Percentiles rank a stretch among this genome's conserved stretches.
These are phyloP conservation scores for Synergus gifuensis DNA, from an alignment of 2,888 invertebrate species.

Conservation along the genomic window DNA sequence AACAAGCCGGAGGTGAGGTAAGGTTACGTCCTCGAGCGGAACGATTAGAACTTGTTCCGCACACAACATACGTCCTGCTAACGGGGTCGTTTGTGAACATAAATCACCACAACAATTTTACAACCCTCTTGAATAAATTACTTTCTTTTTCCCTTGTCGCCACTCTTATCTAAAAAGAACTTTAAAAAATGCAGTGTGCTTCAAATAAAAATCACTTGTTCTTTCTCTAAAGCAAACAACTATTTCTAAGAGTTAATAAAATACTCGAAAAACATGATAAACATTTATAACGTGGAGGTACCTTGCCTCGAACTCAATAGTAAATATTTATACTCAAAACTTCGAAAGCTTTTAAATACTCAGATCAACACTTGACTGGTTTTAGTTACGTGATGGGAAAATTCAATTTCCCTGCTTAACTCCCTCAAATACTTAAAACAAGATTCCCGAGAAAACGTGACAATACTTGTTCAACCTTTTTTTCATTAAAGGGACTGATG, in stretches of 20 bases:
- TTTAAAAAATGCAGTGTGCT: background rate
- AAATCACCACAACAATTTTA: conserved; percentile 40
- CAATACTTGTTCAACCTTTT: background rate
- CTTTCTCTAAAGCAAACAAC: background rate
- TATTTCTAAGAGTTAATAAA: background rate
- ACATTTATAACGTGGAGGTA: conserved; percentile 8
- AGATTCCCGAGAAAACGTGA: background rate
- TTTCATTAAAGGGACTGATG: background rate
- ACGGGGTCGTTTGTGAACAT: conserved; percentile 54
- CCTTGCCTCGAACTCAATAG: background rate
- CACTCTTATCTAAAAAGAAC: conserved; percentile 3
- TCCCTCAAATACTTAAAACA: background rate
- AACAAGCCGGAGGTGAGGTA: conserved; percentile 51
- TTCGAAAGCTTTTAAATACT: background rate
- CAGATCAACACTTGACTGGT: conserved; percentile 10
- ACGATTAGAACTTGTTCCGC: conserved; percentile 65
- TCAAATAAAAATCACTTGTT: background rate
- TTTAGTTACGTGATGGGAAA: conserved; percentile 28
- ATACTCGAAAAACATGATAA: background rate
- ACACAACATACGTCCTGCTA: conserved; percentile 48
- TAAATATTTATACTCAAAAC: conserved; percentile 14
- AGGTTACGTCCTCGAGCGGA: conserved; percentile 56
- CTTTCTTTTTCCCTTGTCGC: background rate
- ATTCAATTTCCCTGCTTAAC: conserved; percentile 19
- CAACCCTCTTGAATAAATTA: conserved; percentile 22